Evolutionary conservation across 2,797 vertebrate species (phyloP).

Genomic region (Valencia hispanica): DNA sequence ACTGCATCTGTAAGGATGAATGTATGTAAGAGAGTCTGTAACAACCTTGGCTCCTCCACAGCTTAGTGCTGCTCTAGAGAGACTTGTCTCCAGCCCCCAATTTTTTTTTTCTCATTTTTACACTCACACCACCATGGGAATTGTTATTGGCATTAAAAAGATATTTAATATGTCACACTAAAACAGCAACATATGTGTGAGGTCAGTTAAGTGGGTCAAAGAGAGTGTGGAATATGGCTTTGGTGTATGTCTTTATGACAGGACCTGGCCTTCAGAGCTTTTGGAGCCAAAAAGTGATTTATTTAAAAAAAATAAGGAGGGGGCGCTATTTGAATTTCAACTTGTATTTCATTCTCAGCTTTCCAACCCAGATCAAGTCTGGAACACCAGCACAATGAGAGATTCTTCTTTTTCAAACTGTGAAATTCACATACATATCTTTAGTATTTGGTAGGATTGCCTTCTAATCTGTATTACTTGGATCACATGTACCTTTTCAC

Average conservation of each 20-base stretch:
- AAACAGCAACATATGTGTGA: constrained; percentile 28
- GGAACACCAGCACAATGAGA: not conserved
- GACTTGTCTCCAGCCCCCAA: constrained; percentile 6
- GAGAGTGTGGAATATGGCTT: constrained; percentile 16
- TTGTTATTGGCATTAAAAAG: constrained; percentile 22
- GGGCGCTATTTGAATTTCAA: not conserved
- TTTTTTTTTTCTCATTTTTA: constrained; percentile 21
- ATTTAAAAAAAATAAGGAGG: not conserved
- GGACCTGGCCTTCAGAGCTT: constrained; percentile 14
- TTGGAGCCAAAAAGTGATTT: constrained; percentile 16
- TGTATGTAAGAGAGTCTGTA: constrained; percentile 56
- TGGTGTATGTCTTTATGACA: constrained; percentile 18
- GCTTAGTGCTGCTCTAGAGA: constrained; percentile 26
- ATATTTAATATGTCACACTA: constrained; percentile 26
- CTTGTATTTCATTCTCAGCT: not conserved
- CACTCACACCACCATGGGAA: not conserved
- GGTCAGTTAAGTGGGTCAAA: constrained; percentile 33
- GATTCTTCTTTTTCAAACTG: not conserved
- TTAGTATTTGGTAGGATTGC: not conserved
- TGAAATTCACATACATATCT: not conserved
- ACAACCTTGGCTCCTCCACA: constrained; percentile 33
- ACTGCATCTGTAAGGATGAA: constrained; percentile 63
- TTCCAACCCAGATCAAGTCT: not conserved
- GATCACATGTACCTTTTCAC: not conserved
- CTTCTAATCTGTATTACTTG: not conserved